Base-by-base conservation (phyloP, 1,140 invertebrate species). In the Calliphora vicina region DNA sequence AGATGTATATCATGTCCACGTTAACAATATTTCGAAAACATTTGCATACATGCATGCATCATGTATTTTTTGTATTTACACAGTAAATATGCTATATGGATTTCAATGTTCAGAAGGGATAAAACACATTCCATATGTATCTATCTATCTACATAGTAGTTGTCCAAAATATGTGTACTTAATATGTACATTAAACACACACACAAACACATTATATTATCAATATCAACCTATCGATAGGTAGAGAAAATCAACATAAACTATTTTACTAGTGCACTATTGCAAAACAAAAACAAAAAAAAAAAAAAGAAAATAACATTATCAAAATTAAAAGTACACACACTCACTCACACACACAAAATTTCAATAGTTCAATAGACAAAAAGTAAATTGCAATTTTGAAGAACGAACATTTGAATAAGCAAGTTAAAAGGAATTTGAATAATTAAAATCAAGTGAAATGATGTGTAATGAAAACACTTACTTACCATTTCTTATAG, bases 301-400 rank as follows among this genome's bases (percentile, higher is more conserved):
- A 5, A 43, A 12, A 5, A 43, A 12, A 5, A 43, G 42, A 5
- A 50, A 67, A 67, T n/a, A 67, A 10, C 20, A 67, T 67, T 67
- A 67, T 67, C 61, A 23, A 57, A 67, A 67, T 67, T 67, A 67
- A 67, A 67, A 67, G 61, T 67, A 67, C 61, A 67, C 61, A 67
- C 13, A 50, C 15, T 50, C 17, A 50, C 15, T 17, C 8, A 50
- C 12, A 12, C 45, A 50, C 12, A 50, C 45, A 50, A n/a, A 35
- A 50, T 50, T 50, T 35, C n/a, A 57, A 57, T 57, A 57, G 50
- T 57, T 57, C 50, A 57, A 57, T 57, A 57, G 50, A 57, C 13
- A 17, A 17, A 57, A 57, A 6, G n/a, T 17, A 17, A 57, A 57
- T n/a, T 57, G 50, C 50, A 57, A 57, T 57, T 57, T 57, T 57